Evolutionary conservation across 2,888 invertebrate genomes (phyloP).

Genomic region (Melieria picta): DNA sequence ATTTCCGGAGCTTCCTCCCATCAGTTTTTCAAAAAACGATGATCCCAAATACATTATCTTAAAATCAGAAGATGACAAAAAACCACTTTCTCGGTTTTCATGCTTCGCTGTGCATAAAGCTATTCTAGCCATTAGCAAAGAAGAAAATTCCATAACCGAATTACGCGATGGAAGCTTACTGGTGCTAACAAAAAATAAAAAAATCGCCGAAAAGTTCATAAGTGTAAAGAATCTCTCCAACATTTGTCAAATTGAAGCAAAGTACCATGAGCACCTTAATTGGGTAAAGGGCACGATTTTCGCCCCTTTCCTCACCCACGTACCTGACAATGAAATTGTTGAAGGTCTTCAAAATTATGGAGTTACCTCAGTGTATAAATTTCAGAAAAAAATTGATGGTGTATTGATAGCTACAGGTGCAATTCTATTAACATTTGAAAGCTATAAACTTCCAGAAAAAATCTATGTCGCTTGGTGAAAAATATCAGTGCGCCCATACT

Average conservation of each 20-base stretch:
- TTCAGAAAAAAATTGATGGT: not conserved
- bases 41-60: not conserved
- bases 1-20: too few relatives aligned
- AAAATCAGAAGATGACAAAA: constrained; percentile 5
- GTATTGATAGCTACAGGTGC: not conserved
- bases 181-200: not conserved
- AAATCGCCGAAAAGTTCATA: not conserved
- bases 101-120: constrained; percentile 1
- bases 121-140: constrained; percentile 1
- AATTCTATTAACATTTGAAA: not conserved
- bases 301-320: not conserved
- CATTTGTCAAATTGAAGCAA: constrained; percentile 1
- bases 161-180: not conserved
- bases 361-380: not conserved
- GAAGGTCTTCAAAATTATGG: not conserved
- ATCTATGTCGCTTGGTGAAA: constrained; percentile 27
- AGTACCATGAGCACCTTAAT: constrained; percentile 18
- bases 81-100: not conserved
- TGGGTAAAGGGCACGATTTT: constrained; percentile 21
- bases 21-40: too few relatives aligned
- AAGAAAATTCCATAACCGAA: not conserved
- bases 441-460: not conserved
- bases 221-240: not conserved
- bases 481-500: constrained; percentile 19
- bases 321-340: not conserved